Evolutionary conservation across 2,113 vertebrate species (phyloP), one percentile per base, ranked within the genome.

Genomic region (Myrmecobius fasciatus): DNA sequence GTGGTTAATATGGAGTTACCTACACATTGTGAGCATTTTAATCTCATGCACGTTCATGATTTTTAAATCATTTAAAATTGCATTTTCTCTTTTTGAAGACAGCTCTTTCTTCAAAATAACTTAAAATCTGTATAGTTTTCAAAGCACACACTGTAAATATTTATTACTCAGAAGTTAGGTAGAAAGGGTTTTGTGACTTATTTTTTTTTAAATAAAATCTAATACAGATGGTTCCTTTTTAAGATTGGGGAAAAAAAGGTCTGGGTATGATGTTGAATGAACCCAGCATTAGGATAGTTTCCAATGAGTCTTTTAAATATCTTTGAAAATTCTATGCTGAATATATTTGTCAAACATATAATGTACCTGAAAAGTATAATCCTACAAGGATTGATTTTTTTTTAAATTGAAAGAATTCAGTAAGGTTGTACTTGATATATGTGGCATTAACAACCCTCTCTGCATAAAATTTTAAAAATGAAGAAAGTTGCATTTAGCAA

Each of bases 71-170:
- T n/a, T n/a, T n/a, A n/a, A 53, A 92, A 96, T 97, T 97, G 93
- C 93, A 60, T 97, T 97, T 98, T 49, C 51, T 47, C 2, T 51
- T 92, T 93, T 95, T 96, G 88, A 56, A 92, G 91, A 94, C 95
- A 94, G 46, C 95, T 97, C 97, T 95, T 96, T 98, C 98, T 98
- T 98, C 94, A 97, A 91, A 96, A 96, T 98, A 98, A 98, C 98
- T 99, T 98, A 98, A 98, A 98, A 97, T 98, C 98, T 99, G 98
- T 99, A 97, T 97, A 98, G 98, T 98, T 97, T 99, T 98, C 98
- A 98, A 98, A 98, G 98, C 96, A 98, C 93, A 96, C 98, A 96
- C 93, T 99, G 98, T 99, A 98, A 97, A 98, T 98, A 98, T 98
- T 98, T 98, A 96, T 98, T 98, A 98, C 98, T 99, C 97, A 98